Conservation (phyloP, 2,113 vertebrate genomes). For the Lontra canadensis region DNA sequence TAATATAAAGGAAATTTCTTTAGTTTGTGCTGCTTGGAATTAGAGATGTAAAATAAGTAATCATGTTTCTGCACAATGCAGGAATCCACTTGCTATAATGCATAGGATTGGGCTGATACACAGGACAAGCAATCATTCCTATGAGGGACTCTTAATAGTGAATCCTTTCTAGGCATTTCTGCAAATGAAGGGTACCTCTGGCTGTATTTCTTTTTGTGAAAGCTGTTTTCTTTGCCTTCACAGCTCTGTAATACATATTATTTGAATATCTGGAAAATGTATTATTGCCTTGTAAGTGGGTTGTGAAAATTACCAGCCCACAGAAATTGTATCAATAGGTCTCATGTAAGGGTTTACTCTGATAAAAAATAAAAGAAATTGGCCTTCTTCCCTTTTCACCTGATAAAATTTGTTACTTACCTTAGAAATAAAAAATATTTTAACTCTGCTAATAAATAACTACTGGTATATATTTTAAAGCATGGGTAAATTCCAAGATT, state of each 20-base stretch:
- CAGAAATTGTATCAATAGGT: conserved; percentile 41
- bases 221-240: conserved; percentile 22
- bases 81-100: background rate
- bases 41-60: conserved; percentile 39
- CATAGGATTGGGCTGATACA: background rate
- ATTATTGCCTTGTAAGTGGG: conserved; percentile 16
- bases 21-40: conserved; percentile 27
- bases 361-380: conserved; percentile 34
- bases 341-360: conserved; percentile 25
- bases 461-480: background rate
- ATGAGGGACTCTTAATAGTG: background rate
- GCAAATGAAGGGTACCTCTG: conserved; percentile 1
- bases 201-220: conserved; percentile 34
- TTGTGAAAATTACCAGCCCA: conserved; percentile 47
- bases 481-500: background rate
- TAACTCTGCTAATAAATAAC: conserved; percentile 26
- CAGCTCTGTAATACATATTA: background rate
- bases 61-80: conserved; percentile 25
- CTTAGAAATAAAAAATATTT: background rate
- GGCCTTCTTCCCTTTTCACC: background rate
- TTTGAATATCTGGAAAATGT: conserved; percentile 33
- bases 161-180: background rate
- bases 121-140: background rate
- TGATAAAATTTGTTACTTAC: background rate
- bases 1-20: conserved; percentile 46